These are phyloP conservation scores for Sinelater perroti DNA, from an alignment of 2,888 invertebrate species.

Conservation along the genomic window DNA sequence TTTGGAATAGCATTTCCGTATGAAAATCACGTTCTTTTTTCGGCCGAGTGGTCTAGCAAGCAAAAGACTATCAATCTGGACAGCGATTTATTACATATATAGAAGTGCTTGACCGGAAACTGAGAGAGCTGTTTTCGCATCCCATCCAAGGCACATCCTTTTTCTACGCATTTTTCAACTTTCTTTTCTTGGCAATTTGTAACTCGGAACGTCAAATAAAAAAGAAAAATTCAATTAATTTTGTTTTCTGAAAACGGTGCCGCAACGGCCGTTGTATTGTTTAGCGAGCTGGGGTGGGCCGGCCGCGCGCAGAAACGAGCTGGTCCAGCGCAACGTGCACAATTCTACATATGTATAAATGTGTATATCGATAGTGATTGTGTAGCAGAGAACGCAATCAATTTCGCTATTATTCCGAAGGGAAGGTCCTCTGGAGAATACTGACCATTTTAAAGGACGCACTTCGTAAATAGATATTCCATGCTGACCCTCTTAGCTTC, in stretches of 20 bases:
- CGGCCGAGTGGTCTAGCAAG: slow-evolving; percentile 32
- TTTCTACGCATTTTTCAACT: slow-evolving; percentile 24
- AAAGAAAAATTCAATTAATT: background rate
- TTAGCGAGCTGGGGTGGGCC: background rate
- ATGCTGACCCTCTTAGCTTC: slow-evolving; percentile 51
- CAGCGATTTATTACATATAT: slow-evolving; percentile 36
- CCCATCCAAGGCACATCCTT: slow-evolving; percentile 24
- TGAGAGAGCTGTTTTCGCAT: slow-evolving; percentile 38
- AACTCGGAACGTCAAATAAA: slow-evolving; percentile 3
- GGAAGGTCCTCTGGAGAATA: slow-evolving; percentile 56
- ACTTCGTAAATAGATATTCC: slow-evolving; percentile 59
- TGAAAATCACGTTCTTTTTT: slow-evolving; percentile 31
- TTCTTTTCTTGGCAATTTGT: slow-evolving; percentile 10
- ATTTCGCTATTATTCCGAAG: slow-evolving; percentile 58
- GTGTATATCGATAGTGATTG: slow-evolving; percentile 56
- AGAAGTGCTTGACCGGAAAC: slow-evolving; percentile 39
- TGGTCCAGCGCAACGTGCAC: slow-evolving; percentile 21
- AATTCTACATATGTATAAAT: slow-evolving; percentile 50
- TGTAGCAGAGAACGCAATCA: slow-evolving; percentile 61
- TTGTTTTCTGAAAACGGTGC: too few species aligned
- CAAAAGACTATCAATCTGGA: slow-evolving; percentile 35
- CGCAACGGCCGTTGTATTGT: background rate
- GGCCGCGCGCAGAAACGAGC: slow-evolving; percentile 21
- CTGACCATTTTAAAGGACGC: slow-evolving; percentile 61
- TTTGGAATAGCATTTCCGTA: slow-evolving; percentile 17